phyloP scores from a whole-genome alignment of 2,888 invertebrate species.

The Drosophila paucipuncta region DNA sequence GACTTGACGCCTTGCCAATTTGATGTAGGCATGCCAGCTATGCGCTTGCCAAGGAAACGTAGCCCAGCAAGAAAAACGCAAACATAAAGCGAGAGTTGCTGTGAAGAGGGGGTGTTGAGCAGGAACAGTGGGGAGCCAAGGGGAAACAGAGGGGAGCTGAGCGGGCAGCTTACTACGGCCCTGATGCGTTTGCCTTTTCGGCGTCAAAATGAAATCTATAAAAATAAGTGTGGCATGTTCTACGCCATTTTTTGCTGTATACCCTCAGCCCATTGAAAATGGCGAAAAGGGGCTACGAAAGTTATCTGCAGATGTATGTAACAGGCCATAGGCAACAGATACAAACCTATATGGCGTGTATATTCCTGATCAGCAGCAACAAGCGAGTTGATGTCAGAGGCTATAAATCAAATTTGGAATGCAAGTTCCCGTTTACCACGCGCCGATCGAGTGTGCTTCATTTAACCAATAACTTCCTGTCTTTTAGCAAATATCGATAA shows the following conservation, averaged over 20 bases:
- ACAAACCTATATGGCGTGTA: no score
- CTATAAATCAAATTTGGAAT: not conserved
- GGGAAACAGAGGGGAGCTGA: not conserved
- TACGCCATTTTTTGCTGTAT: slow-evolving; percentile 55
- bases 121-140: not conserved
- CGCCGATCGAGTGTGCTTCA: not conserved
- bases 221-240: slow-evolving; percentile 81
- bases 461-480: not conserved
- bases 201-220: slow-evolving; percentile 82
- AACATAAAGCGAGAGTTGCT: slow-evolving; percentile 25
- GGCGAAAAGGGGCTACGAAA: not conserved
- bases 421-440: not conserved
- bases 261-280: not conserved
- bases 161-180: slow-evolving; percentile 23
- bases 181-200: slow-evolving; percentile 79
- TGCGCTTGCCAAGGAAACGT: slow-evolving; percentile 66
- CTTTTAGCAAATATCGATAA: not conserved
- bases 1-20: slow-evolving; percentile 80
- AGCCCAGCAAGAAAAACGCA: slow-evolving; percentile 23
- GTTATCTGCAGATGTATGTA: not conserved
- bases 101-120: not conserved
- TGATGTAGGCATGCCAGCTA: slow-evolving; percentile 74
- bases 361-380: not conserved
- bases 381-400: not conserved
- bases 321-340: not conserved